A percentile compares a stretch with the other conserved stretches of the same genome.
These are phyloP conservation scores for Eospalax fontanierii DNA, from an alignment of 2,797 vertebrate genomes.

Conservation along the genomic window DNA sequence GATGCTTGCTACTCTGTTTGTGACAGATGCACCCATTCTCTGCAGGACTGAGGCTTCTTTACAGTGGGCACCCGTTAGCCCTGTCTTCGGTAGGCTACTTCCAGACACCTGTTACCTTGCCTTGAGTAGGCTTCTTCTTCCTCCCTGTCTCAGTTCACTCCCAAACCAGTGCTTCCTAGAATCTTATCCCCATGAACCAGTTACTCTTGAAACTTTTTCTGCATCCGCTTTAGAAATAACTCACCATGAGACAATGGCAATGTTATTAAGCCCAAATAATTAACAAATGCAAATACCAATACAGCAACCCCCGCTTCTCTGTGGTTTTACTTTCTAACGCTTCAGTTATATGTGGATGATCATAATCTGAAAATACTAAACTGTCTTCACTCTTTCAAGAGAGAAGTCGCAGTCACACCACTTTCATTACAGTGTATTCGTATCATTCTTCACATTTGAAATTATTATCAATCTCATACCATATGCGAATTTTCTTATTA, in stretches of 20 bases:
- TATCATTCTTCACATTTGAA: background rate
- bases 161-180: background rate
- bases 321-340: background rate
- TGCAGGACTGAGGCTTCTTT: background rate
- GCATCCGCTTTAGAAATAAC: background rate
- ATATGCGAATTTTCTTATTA: background rate
- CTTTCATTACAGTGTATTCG: background rate
- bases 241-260: background rate
- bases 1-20: background rate
- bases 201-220: slow-evolving; percentile 24
- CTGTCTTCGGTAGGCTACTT: too few relatives aligned
- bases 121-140: background rate
- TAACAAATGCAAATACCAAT: slow-evolving; percentile 1
- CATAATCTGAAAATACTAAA: background rate
- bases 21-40: background rate
- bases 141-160: background rate
- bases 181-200: background rate
- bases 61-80: background rate
- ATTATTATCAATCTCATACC: background rate
- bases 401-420: background rate
- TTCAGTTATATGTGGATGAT: background rate
- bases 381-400: background rate
- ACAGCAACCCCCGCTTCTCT: background rate
- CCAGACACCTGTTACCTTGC: too few relatives aligned
- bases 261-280: background rate